Percentiles rank a stretch among this genome's conserved stretches.
Evolutionary conservation across 1,140 invertebrate genomes (phyloP).

Genomic region (Akabosia matsudoensis): DNA sequence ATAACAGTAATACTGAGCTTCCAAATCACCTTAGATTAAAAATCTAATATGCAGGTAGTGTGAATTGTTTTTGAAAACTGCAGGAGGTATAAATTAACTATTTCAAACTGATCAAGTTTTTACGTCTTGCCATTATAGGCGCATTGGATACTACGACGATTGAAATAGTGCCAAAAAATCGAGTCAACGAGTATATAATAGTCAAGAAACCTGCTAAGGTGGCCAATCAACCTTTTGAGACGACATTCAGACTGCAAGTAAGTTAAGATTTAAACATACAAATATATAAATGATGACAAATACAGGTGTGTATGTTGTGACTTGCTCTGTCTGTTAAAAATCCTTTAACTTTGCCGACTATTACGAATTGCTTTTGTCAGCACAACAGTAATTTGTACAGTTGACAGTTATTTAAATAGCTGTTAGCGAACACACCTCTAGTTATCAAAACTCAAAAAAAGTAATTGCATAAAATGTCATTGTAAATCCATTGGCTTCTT

Average conservation of each 20-base stretch:
- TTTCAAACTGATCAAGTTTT: background rate
- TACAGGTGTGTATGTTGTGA: background rate
- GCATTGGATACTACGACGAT: conserved; percentile 57
- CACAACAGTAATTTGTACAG: no score
- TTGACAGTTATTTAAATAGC: no score
- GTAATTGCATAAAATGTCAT: no score
- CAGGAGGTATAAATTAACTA: conserved; percentile 6
- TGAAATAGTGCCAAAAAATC: conserved; percentile 62
- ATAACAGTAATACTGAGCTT: no score
- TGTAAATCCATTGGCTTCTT: background rate
- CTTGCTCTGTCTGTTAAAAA: background rate
- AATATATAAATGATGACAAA: background rate
- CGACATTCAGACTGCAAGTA: conserved; percentile 68
- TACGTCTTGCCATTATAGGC: conserved; percentile 49
- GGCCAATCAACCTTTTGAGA: conserved; percentile 65
- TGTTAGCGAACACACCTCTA: no score
- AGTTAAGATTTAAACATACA: conserved; percentile 27
- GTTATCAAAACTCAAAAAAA: no score
- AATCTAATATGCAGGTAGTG: no score
- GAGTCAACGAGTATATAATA: conserved; percentile 53
- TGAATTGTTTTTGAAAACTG: no score
- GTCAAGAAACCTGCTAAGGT: conserved; percentile 51
- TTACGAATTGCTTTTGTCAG: no score
- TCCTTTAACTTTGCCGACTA: background rate
- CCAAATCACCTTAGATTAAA: no score